Base-by-base conservation (phyloP, 2,888 invertebrate genomes). In the Boloria selene region DNA sequence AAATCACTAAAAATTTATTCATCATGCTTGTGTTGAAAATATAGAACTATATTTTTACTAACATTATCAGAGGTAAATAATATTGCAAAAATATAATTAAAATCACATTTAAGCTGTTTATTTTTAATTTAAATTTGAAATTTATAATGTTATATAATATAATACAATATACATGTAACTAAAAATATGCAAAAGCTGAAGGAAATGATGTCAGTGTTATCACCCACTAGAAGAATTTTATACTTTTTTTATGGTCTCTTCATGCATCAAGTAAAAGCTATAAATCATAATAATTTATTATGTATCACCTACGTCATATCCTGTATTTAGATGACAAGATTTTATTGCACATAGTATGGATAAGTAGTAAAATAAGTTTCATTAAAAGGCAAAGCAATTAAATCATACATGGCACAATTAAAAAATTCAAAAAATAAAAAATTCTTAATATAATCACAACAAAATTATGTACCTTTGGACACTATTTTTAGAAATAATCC, bases 391-490 rank as follows among this genome's bases (percentile, higher is more conserved):
- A 56, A 70, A 67, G 51, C 62, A 60, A 67, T 52, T 67, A 59
- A 58, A 66, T 55, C 38, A 62, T 50, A 68, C 61, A 69, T 68
- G 69, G 69, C 66, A 70, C 65, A 65, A 45, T 58, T 60, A 67
- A 68, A 61, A 63, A 51, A 56, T 65, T 62, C 61, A 51, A 67
- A 70, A 69, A 69, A 64, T 65, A 65, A 67, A 60, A 65, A 59
- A 58, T 58, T 42, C 64, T 61, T 52, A 63, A 65, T 62, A 71
- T 53, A 67, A 66, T 68, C 47, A 63, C 65, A 69, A 69, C 61
- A 70, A 66, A 18, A 13, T 38, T 50, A 14, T 61, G 70, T 71
- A 73, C 75, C 74, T 73, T 73, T 73, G 74, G 75, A 75, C 71
- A 62, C 60, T 22, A 38, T 38, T 65, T 56, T 59, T 59, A 64